A percentile compares a stretch with the other conserved stretches of the same genome.
Conservation (phyloP, 2,797 vertebrate species). For the Mergus octosetaceus region DNA sequence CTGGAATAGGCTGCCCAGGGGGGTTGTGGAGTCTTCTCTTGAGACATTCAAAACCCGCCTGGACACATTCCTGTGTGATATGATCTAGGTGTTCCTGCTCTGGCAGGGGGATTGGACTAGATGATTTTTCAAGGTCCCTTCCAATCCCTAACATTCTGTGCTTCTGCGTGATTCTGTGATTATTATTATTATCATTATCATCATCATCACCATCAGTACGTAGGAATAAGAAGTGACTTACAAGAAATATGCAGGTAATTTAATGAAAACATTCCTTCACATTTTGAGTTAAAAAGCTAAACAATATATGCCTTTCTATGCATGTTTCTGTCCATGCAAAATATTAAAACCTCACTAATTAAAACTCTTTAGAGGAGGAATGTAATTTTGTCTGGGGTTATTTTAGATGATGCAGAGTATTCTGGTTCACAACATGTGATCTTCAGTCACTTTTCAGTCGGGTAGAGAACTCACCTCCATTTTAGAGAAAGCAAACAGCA, state of each 20-base stretch:
- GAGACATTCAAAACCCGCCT: too few relatives aligned
- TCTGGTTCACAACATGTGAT: background rate
- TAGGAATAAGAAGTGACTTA: background rate
- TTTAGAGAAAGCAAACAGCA: background rate
- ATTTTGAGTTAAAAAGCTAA: background rate
- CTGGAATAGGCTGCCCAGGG: too few relatives aligned
- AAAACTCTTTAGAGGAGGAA: fast-evolving
- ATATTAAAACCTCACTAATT: background rate
- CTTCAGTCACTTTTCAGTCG: background rate
- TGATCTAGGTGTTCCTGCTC: too few relatives aligned
- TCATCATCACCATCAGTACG: too few relatives aligned
- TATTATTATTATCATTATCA: too few relatives aligned
- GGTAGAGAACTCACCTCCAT: background rate
- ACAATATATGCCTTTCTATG: background rate
- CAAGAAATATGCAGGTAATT: background rate
- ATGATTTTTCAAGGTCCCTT: too few relatives aligned
- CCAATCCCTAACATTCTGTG: too few relatives aligned
- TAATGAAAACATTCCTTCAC: background rate
- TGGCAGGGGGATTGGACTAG: too few relatives aligned
- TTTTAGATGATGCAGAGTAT: background rate
- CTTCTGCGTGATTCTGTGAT: too few relatives aligned
- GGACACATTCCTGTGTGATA: too few relatives aligned
- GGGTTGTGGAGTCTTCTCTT: too few relatives aligned
- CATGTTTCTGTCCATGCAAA: background rate
- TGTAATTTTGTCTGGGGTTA: background rate